A percentile compares a stretch with the other conserved stretches of the same genome.
phyloP scores from a whole-genome alignment of 2,888 invertebrate species.

The Dicycla oo region DNA sequence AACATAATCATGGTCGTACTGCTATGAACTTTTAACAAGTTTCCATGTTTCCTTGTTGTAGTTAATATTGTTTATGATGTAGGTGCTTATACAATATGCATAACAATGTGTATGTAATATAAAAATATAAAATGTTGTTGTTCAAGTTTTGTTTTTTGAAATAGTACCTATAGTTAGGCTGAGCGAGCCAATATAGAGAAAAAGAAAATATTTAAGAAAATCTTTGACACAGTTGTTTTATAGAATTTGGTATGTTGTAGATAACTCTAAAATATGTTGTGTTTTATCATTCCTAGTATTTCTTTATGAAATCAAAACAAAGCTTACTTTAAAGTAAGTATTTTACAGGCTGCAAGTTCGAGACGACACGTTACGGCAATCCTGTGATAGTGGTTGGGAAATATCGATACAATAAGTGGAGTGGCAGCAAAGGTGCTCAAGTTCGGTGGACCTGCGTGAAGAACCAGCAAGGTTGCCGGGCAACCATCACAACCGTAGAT shows the following conservation, averaged over 20 bases:
- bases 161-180: not conserved
- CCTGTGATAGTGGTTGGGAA: slow-evolving; percentile 78
- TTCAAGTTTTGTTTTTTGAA: slow-evolving; percentile 1
- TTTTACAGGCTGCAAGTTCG: slow-evolving; percentile 65
- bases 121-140: no score
- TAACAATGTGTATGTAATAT: no score
- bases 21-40: not conserved
- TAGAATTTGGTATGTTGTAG: not conserved
- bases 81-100: not conserved
- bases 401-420: slow-evolving; percentile 70
- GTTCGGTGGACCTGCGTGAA: slow-evolving; percentile 72
- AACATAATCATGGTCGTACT: slow-evolving; percentile 43
- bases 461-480: slow-evolving; percentile 68
- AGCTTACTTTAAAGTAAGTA: not conserved
- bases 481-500: slow-evolving; percentile 71
- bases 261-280: not conserved
- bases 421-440: slow-evolving; percentile 64
- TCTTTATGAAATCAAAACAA: not conserved
- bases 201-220: not conserved
- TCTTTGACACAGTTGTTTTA: no score
- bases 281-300: not conserved
- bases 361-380: slow-evolving; percentile 78
- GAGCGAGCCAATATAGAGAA: not conserved
- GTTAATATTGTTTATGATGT: not conserved
- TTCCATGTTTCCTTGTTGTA: not conserved